These are phyloP conservation scores for Rhodinocichla rosea DNA, from an alignment of 2,113 vertebrate species.

Conservation along the genomic window DNA sequence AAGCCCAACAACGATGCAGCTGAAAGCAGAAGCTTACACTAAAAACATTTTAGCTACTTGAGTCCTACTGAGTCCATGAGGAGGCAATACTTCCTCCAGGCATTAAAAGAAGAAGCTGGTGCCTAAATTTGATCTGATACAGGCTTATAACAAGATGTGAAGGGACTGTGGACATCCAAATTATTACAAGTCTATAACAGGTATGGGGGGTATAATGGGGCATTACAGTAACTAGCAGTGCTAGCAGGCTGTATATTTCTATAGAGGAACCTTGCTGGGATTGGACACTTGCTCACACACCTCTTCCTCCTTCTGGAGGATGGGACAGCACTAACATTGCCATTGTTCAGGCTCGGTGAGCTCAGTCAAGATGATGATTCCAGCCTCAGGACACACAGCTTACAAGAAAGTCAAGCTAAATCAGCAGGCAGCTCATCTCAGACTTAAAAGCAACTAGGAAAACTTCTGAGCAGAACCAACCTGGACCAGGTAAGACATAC, in stretches of 20 bases:
- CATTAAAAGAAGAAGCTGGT: not conserved
- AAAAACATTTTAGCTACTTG: not conserved
- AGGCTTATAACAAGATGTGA: not conserved
- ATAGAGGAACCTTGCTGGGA: not conserved
- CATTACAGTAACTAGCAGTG: not conserved
- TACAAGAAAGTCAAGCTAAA: not conserved
- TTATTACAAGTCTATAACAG: fast-evolving
- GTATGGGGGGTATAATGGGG: not conserved
- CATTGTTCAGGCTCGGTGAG: not conserved
- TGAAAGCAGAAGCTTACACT: not conserved
- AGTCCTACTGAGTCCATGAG: not conserved
- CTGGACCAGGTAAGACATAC: not conserved
- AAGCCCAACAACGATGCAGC: not conserved
- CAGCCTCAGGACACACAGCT: not conserved
- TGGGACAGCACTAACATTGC: not conserved
- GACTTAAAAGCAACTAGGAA: not conserved
- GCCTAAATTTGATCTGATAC: not conserved
- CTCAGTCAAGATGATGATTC: not conserved
- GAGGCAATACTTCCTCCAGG: not conserved
- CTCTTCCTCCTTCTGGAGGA: not conserved
- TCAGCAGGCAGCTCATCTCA: not conserved
- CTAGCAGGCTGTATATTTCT: not conserved
- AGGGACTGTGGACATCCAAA: not conserved
- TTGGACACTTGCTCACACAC: not conserved
- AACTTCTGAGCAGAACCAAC: not conserved